Percentiles rank a stretch among this genome's conserved stretches.
Evolutionary conservation across 2,113 vertebrate species (phyloP).

Genomic region (Leptosomus discolor): DNA sequence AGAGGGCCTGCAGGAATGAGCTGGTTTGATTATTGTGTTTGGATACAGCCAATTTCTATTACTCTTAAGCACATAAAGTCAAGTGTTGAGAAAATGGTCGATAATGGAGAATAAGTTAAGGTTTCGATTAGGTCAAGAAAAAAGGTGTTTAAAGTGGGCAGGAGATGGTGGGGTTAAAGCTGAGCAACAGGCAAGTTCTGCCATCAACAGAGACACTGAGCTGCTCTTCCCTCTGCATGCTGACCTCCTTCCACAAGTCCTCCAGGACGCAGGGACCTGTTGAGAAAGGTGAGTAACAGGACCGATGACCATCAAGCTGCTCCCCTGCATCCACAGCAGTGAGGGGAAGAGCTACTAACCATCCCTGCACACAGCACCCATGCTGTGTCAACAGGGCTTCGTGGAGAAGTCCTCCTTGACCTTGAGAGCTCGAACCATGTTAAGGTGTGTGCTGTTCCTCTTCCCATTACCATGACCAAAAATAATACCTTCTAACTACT

Average conservation of each 20-base stretch:
- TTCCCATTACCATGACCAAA: background rate
- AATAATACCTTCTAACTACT: background rate
- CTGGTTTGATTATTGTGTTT: background rate
- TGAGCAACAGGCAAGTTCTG: background rate
- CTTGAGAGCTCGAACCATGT: background rate
- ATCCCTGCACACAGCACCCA: accelerated
- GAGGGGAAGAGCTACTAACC: no score
- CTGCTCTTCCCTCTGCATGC: background rate
- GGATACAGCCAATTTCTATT: background rate
- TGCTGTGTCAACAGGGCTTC: no score
- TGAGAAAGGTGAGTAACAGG: background rate
- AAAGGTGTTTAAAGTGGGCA: background rate
- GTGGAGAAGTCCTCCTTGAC: background rate
- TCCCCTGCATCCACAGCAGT: no score
- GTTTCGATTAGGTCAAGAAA: background rate
- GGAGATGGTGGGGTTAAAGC: background rate
- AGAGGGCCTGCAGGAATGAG: background rate
- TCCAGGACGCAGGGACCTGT: background rate
- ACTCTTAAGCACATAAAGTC: background rate
- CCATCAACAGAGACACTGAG: accelerated
- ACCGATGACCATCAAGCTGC: background rate
- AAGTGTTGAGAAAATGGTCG: background rate
- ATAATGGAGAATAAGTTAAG: background rate
- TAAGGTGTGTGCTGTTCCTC: no score
- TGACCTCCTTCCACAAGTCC: background rate